phyloP scores from a whole-genome alignment of 1,140 invertebrate species.

The Octopus bimaculoides region DNA sequence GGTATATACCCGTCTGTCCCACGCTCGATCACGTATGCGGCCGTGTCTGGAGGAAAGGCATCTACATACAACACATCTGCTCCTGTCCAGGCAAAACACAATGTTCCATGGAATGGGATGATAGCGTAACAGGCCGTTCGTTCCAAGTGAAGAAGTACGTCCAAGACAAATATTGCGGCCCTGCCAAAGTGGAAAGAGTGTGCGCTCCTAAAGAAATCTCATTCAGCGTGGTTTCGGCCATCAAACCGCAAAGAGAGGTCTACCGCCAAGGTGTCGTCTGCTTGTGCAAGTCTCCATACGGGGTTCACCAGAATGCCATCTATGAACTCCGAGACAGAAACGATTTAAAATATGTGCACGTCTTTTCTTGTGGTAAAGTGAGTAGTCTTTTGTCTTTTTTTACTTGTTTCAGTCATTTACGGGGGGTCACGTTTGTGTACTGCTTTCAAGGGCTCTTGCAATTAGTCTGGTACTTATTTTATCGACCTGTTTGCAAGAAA shows the following conservation, averaged over 20 bases:
- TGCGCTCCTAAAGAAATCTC: neutral
- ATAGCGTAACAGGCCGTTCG: neutral
- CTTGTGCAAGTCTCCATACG: neutral
- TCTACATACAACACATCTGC: neutral
- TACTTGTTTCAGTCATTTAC: too few relatives aligned
- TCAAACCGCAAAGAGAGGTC: neutral
- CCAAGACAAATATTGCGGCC: slow-evolving; percentile 7
- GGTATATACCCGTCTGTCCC: neutral
- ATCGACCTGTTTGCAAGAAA: too few relatives aligned
- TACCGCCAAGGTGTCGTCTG: slow-evolving; percentile 8
- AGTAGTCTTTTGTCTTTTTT: neutral
- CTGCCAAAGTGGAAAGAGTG: neutral
- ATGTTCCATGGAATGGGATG: neutral
- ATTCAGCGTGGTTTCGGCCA: slow-evolving; percentile 9
- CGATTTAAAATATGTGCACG: slow-evolving; percentile 2
- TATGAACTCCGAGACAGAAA: slow-evolving; percentile 2
- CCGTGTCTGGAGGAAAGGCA: neutral
- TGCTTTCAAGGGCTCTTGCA: too few relatives aligned
- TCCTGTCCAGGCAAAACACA: neutral
- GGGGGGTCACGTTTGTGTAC: too few relatives aligned
- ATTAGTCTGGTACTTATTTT: too few relatives aligned
- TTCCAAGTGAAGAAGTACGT: neutral
- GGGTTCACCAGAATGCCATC: neutral
- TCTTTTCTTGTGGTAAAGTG: slow-evolving; percentile 7
- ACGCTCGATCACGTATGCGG: neutral